A percentile compares a stretch with the other conserved stretches of the same genome.
phyloP scores from a whole-genome alignment of 2,113 vertebrate species.

The Arenaria interpres region DNA sequence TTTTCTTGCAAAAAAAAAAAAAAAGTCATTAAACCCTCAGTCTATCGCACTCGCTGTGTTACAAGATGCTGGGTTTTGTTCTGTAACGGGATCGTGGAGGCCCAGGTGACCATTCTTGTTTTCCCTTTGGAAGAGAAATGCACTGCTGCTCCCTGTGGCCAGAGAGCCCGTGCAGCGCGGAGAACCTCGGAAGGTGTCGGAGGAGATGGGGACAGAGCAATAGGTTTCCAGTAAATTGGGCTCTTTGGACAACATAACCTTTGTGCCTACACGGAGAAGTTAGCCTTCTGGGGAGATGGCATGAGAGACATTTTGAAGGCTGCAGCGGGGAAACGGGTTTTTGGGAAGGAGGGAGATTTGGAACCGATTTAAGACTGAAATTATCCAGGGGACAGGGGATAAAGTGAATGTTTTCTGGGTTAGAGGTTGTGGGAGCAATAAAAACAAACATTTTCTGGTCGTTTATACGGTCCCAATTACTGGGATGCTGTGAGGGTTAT shows the following conservation, averaged over 20 bases:
- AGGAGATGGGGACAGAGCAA: background rate
- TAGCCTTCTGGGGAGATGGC: background rate
- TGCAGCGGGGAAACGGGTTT: background rate
- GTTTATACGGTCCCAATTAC: background rate
- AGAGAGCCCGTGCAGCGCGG: rapidly evolving
- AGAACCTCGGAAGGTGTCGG: background rate
- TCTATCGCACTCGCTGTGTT: background rate
- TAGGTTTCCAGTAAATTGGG: background rate
- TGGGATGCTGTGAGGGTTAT: background rate
- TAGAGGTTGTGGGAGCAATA: background rate
- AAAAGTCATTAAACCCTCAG: background rate
- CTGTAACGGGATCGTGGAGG: background rate
- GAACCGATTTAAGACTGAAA: background rate
- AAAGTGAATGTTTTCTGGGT: background rate
- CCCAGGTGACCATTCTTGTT: background rate
- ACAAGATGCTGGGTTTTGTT: background rate
- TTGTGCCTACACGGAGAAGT: background rate
- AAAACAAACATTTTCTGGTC: background rate
- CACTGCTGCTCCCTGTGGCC: background rate
- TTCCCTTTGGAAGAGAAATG: background rate
- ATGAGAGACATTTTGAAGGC: background rate
- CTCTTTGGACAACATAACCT: background rate
- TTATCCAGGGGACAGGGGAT: background rate
- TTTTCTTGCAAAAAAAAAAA: background rate
- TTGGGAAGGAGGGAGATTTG: background rate